Conservation (phyloP, 2,113 vertebrate genomes). For the Sphyrna mokarran region DNA sequence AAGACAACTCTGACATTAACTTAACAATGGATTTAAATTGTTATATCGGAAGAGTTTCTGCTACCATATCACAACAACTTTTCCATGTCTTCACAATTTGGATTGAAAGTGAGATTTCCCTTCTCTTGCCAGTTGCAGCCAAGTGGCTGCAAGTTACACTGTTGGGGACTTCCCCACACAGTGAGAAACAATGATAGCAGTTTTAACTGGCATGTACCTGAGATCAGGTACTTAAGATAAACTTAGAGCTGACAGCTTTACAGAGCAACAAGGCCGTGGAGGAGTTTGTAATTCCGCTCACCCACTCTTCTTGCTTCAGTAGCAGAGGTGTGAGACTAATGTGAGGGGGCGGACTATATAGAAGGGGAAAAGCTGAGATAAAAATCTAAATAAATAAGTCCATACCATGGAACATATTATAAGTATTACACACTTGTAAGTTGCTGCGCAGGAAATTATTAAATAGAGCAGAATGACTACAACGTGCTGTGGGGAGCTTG, state of each 20-base stretch:
- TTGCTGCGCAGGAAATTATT: not conserved
- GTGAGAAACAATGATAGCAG: not conserved
- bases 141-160: not conserved
- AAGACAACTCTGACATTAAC: not conserved
- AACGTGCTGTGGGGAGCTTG: not conserved
- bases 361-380: not conserved
- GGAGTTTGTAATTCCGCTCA: not conserved
- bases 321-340: not conserved
- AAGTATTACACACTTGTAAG: not conserved
- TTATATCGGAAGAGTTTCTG: not conserved
- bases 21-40: not conserved
- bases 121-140: not conserved
- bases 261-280: not conserved
- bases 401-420: not conserved
- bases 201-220: not conserved
- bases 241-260: not conserved
- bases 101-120: not conserved
- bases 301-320: constrained; percentile 3
- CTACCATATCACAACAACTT: not conserved
- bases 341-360: not conserved
- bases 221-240: not conserved
- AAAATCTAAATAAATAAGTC: not conserved
- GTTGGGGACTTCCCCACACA: not conserved
- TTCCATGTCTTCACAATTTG: not conserved
- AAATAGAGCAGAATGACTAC: not conserved